Evolutionary conservation across 1,140 invertebrate genomes (phyloP), one percentile per base, ranked within the genome.

Genomic region (Drosophila elegans): DNA sequence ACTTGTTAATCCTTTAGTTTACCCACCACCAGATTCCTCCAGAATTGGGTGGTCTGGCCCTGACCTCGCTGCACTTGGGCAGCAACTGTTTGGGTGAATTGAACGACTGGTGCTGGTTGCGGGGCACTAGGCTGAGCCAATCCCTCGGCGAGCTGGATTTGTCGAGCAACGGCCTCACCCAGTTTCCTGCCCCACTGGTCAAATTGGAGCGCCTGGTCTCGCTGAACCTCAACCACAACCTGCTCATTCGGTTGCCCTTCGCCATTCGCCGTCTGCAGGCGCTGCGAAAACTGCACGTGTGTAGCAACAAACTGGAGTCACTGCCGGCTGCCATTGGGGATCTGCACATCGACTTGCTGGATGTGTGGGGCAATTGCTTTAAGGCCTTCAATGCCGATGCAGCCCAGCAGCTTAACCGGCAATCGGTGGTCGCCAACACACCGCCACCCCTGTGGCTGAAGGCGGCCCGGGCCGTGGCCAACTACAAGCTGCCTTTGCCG

Each of bases 41-140:
- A 27, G 96, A 96, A 90, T 78, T 98, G 59, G 96, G 96, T 62
- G 93, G 94, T 41, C 71, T 93, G 3, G 93, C 94, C 67, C 90
- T 98, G 51, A 94, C 94, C 72, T 94, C 96, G 80, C 90, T 98
- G 10, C 94, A 95, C 93, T 75, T 98, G 16, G 93, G 95, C 5
- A 94, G 95, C 62, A 98, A 98, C 93, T 86, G 92, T 53, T 92
- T 98, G 27, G 94, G 95, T 42, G 92, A 93, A 74, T 78, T 86
- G 27, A 91, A 91, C 45, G 94, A 95, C 67, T 96, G 95, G 95
- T 78, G 91, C 46, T 96, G 96, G 96, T 76, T 96, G 41, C 92
- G 94, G 44, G 94, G 94, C 25, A 90, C 76, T 36, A 90, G 93
- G 71, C 91, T 94, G 0, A 75, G 64, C 11, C 41, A 75, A 11